A percentile compares a stretch with the other conserved stretches of the same genome.
Evolutionary conservation across 2,113 vertebrate genomes (phyloP).

Genomic region (Baryphthengus martii): DNA sequence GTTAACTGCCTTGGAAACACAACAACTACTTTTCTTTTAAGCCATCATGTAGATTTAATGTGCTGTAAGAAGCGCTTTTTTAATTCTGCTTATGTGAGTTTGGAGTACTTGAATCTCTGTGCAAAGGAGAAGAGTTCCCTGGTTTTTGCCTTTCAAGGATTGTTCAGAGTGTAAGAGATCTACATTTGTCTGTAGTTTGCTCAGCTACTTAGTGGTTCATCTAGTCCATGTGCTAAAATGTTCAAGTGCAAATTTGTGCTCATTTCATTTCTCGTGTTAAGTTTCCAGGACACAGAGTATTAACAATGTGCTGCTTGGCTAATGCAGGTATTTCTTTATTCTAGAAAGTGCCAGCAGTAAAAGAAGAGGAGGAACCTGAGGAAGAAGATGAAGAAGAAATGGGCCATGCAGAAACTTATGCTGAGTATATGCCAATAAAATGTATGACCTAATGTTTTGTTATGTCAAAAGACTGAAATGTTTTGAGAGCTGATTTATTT

Average conservation of each 20-base stretch:
- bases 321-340: constrained; percentile 14
- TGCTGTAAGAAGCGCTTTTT: background rate
- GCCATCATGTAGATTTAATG: background rate
- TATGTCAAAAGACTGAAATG: background rate
- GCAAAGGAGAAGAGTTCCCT: background rate
- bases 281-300: background rate
- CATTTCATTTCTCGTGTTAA: background rate
- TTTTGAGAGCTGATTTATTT: background rate
- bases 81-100: background rate
- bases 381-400: constrained; percentile 98
- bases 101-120: background rate
- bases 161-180: background rate
- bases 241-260: background rate
- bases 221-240: background rate
- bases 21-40: background rate
- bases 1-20: too few relatives aligned
- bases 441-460: constrained; percentile 68
- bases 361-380: constrained; percentile 94
- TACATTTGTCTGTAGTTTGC: background rate
- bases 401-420: constrained; percentile 95
- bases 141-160: background rate
- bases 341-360: constrained; percentile 87
- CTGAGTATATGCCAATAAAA: constrained; percentile 99
- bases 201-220: background rate
- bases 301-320: background rate